Conservation (phyloP, 2,113 vertebrate genomes). For the Cryptotis parvus region DNA sequence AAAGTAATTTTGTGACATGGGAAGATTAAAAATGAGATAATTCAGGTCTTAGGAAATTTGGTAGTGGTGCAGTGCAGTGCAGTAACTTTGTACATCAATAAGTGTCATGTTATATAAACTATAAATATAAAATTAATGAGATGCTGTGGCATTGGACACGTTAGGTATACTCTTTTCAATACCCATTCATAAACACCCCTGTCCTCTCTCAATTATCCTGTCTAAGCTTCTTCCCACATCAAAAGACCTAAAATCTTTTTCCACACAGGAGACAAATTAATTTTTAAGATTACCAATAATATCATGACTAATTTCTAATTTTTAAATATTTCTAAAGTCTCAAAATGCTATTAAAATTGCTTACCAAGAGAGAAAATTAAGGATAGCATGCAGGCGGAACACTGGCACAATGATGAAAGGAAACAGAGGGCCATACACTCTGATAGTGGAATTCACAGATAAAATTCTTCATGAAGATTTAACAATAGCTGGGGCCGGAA, state of each 20-base stretch:
- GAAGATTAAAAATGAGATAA: not conserved
- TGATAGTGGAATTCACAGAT: not conserved
- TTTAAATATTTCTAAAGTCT: not conserved
- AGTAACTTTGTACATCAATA: no score
- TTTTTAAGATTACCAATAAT: slow-evolving; percentile 12
- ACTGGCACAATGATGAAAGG: no score
- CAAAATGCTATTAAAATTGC: not conserved
- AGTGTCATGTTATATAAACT: no score
- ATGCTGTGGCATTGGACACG: no score
- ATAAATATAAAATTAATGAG: no score
- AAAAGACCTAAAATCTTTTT: not conserved
- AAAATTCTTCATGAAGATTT: not conserved
- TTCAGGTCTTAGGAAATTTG: not conserved
- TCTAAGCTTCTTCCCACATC: not conserved
- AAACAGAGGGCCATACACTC: not conserved
- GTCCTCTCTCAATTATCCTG: not conserved
- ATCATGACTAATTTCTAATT: not conserved
- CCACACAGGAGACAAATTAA: not conserved
- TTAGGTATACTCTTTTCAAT: no score
- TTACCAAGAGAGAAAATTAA: no score
- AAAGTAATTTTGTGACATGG: not conserved
- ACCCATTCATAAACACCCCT: no score
- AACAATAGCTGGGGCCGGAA: no score
- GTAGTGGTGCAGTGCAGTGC: no score
- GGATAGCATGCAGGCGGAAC: no score